Evolutionary conservation across 2,113 vertebrate genomes (phyloP).

Genomic region (Tor tambroides): DNA sequence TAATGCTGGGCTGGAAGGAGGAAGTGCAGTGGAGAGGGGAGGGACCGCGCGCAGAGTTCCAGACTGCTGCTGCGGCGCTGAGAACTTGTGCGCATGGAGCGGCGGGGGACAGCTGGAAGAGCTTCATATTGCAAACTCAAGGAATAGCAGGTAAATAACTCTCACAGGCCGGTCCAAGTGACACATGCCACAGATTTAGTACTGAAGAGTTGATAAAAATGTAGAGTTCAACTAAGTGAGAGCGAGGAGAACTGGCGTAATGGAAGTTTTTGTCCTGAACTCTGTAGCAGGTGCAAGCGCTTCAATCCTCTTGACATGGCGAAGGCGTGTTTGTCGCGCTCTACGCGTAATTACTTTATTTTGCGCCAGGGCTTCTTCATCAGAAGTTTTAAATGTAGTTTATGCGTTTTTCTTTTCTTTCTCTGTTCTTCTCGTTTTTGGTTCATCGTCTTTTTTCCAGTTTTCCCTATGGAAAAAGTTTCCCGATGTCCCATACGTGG

Average conservation of each 20-base stretch:
- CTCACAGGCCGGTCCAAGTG: conserved; percentile 35
- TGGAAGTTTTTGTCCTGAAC: conserved; percentile 71
- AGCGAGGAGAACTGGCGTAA: conserved; percentile 49
- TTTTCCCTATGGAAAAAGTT: conserved; percentile 57
- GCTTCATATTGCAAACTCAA: conserved; percentile 83
- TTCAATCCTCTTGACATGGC: conserved; percentile 62
- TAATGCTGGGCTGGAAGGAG: conserved; percentile 90
- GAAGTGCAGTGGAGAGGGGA: conserved; percentile 88
- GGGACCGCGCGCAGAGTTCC: conserved; percentile 83
- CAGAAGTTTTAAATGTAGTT: neutral
- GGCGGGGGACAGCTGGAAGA: conserved; percentile 82
- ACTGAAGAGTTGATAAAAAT: too few species aligned
- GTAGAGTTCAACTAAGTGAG: neutral
- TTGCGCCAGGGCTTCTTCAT: neutral
- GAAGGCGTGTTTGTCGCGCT: conserved; percentile 10
- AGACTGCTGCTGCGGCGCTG: conserved; percentile 80
- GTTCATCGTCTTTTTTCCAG: conserved; percentile 4
- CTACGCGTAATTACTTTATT: neutral
- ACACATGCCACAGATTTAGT: conserved; percentile 11
- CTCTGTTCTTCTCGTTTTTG: neutral
- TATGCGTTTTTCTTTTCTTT: neutral
- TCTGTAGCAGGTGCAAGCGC: conserved; percentile 76
- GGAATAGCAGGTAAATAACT: conserved; percentile 86
- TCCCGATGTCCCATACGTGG: conserved; percentile 4
- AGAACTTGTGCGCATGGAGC: conserved; percentile 86